These are phyloP conservation scores for Acanthosepion esculentum DNA, from an alignment of 2,888 invertebrate genomes.

Conservation along the genomic window DNA sequence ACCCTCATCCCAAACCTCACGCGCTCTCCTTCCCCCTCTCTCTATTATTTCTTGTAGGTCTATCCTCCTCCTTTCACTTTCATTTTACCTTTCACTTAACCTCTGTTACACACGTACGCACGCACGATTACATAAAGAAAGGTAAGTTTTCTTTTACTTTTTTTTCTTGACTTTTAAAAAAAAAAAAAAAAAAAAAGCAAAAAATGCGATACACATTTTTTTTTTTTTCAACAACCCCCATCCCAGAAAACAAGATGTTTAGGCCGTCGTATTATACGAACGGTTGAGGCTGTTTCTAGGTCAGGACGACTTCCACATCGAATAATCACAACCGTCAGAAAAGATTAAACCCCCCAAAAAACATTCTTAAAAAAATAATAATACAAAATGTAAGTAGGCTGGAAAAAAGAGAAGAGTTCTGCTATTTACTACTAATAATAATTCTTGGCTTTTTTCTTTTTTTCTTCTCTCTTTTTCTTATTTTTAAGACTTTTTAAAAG, in stretches of 20 bases:
- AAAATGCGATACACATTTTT: background rate
- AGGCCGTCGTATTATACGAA: background rate
- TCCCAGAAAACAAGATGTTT: slow-evolving; percentile 23
- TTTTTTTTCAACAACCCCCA: background rate
- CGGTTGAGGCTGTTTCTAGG: background rate
- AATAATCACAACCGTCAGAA: slow-evolving; percentile 21
- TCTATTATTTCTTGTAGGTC: background rate
- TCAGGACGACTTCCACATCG: background rate
- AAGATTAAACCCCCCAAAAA: slow-evolving; percentile 14
- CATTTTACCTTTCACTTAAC: slow-evolving; percentile 23
- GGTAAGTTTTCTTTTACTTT: background rate
- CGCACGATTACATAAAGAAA: slow-evolving; percentile 33
- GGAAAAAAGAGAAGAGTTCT: background rate
- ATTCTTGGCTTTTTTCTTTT: background rate
- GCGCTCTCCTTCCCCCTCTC: background rate
- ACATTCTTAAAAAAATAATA: slow-evolving; percentile 24
- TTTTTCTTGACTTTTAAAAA: background rate
- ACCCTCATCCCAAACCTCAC: background rate
- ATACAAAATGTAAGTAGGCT: background rate
- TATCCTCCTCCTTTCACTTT: background rate
- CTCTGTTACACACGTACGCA: slow-evolving; percentile 33
- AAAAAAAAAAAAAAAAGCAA: too few relatives aligned
- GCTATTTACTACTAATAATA: slow-evolving; percentile 18
- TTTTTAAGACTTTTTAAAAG: background rate
- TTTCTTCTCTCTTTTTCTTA: background rate